A percentile compares a stretch with the other conserved stretches of the same genome.
phyloP scores from a whole-genome alignment of 2,113 vertebrate species.

The Notothenia coriiceps region DNA sequence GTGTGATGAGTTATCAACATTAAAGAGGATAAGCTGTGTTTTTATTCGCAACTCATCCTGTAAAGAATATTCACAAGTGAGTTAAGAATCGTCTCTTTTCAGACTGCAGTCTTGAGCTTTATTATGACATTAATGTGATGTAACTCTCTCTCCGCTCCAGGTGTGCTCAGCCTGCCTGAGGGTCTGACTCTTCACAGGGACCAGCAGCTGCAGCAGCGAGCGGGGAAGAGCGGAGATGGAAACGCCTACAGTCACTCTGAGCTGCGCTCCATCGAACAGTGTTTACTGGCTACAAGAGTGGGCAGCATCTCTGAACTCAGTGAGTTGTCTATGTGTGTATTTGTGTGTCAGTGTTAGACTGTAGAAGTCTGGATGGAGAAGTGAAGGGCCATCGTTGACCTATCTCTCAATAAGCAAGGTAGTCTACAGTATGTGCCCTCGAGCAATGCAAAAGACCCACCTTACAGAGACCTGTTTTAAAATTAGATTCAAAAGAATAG shows the following conservation, averaged over 20 bases:
- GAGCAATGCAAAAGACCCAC: not conserved
- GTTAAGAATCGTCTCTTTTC: not conserved
- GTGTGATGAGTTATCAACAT: not conserved
- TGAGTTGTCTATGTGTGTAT: conserved; percentile 81
- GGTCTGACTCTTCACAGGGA: conserved; percentile 93
- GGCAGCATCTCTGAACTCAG: conserved; percentile 98
- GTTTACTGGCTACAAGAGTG: conserved; percentile 93
- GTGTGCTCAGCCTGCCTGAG: conserved; percentile 95
- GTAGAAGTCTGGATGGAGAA: not conserved
- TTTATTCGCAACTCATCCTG: not conserved
- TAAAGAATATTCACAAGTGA: not conserved
- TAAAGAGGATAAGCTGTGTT: not conserved
- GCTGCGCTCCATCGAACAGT: conserved; percentile 94
- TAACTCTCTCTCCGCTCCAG: conserved; percentile 73
- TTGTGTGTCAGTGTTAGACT: conserved; percentile 11
- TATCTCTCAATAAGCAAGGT: not conserved
- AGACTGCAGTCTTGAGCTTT: not conserved
- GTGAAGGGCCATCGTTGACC: not conserved
- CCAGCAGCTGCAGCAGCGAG: conserved; percentile 91
- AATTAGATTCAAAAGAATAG: too few species aligned
- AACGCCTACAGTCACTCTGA: conserved; percentile 95
- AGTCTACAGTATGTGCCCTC: conserved; percentile 1
- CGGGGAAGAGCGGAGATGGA: conserved; percentile 89
- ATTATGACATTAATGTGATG: not conserved
- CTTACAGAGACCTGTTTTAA: too few species aligned